Conservation (phyloP, 2,888 invertebrate species). For the Cepaea hortensis region DNA sequence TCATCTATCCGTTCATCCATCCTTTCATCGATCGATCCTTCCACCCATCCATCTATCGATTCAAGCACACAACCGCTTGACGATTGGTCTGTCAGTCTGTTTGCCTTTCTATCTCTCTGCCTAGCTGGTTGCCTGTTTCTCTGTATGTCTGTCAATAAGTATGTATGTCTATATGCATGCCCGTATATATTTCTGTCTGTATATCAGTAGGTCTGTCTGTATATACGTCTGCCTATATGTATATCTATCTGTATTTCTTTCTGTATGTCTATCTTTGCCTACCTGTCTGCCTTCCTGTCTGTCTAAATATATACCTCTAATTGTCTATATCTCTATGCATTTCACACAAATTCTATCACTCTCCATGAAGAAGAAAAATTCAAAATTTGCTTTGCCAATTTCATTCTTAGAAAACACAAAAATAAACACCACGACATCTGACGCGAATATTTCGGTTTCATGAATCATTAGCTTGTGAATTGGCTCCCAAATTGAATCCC, state of each 20-base stretch:
- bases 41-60: no score
- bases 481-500: no score
- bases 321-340: not conserved
- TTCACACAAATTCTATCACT: no score
- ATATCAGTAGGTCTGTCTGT: constrained; percentile 13
- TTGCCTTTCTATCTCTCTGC: not conserved
- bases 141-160: not conserved
- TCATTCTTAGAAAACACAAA: no score
- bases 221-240: not conserved
- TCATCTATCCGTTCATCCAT: not conserved
- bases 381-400: no score
- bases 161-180: not conserved
- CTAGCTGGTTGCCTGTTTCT: not conserved
- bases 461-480: no score
- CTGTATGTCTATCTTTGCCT: not conserved
- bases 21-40: no score
- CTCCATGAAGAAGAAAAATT: no score
- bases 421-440: no score
- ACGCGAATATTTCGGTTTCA: no score
- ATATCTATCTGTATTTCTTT: constrained; percentile 8
- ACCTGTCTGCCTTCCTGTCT: not conserved
- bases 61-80: not conserved
- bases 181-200: not conserved
- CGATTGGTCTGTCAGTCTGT: not conserved
- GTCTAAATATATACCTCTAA: not conserved